phyloP scores from a whole-genome alignment of 2,113 vertebrate genomes.

The Octodon degus region DNA sequence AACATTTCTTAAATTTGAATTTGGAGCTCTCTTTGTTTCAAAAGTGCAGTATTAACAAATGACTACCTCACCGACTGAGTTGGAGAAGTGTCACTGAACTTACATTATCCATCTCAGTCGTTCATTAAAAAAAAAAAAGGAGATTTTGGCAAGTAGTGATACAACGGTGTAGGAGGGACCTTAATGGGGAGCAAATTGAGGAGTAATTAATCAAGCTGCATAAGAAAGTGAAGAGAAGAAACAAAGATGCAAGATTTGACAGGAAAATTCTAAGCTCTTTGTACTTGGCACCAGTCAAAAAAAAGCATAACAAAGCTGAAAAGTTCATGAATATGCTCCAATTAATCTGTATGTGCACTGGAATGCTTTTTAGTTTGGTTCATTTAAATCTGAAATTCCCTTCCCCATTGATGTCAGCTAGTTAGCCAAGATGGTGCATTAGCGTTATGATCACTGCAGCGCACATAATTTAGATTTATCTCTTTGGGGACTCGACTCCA shows the following conservation, averaged over 20 bases:
- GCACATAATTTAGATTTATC: slow-evolving; percentile 93
- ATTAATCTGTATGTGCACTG: slow-evolving; percentile 88
- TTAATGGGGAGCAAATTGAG: slow-evolving; percentile 86
- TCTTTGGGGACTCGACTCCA: slow-evolving; percentile 93
- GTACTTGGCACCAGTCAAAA: slow-evolving; percentile 81
- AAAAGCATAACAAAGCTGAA: slow-evolving; percentile 80
- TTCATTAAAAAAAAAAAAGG: slow-evolving; percentile 57
- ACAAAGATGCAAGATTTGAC: slow-evolving; percentile 78
- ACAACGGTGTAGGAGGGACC: slow-evolving; percentile 80
- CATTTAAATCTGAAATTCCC: slow-evolving; percentile 89
- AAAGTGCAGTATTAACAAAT: slow-evolving; percentile 71
- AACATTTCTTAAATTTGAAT: slow-evolving; percentile 70
- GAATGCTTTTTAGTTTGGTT: slow-evolving; percentile 89
- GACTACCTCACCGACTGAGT: slow-evolving; percentile 64
- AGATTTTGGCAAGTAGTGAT: slow-evolving; percentile 81
- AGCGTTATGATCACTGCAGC: slow-evolving; percentile 91
- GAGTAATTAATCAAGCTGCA: slow-evolving; percentile 85
- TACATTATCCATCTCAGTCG: slow-evolving; percentile 72
- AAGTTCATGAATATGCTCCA: slow-evolving; percentile 86
- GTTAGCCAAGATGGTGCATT: slow-evolving; percentile 89
- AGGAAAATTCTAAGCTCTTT: slow-evolving; percentile 82
- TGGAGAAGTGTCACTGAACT: slow-evolving; percentile 74
- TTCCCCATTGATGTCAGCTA: slow-evolving; percentile 91
- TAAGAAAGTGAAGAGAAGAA: slow-evolving; percentile 80
- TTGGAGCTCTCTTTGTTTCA: slow-evolving; percentile 68